A percentile compares a stretch with the other conserved stretches of the same genome.
Evolutionary conservation across 92 coral and sea anemone species (phyloP).

Genomic region (Isaurus tuberculatus): DNA sequence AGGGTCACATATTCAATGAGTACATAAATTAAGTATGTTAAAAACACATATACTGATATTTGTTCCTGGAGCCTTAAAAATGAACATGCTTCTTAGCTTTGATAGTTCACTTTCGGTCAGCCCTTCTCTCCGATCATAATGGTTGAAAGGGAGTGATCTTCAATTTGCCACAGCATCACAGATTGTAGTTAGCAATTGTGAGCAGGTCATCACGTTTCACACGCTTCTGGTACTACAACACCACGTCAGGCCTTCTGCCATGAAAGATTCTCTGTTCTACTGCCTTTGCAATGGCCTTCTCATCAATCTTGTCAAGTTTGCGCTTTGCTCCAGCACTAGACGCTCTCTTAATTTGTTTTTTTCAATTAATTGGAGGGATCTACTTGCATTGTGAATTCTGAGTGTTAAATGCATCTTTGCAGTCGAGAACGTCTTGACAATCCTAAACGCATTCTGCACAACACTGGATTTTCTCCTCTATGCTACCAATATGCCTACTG

Average conservation of each 20-base stretch:
- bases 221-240: not conserved
- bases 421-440: not conserved
- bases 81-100: too few species aligned
- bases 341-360: slow-evolving; percentile 50
- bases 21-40: too few species aligned
- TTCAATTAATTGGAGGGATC: slow-evolving; percentile 26
- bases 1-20: too few species aligned
- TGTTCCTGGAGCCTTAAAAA: too few species aligned
- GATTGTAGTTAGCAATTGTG: too few species aligned
- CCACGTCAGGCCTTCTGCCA: not conserved
- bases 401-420: slow-evolving; percentile 17
- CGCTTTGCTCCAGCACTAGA: slow-evolving; percentile 57
- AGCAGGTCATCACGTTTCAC: not conserved
- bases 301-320: slow-evolving; percentile 48
- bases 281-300: slow-evolving; percentile 56
- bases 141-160: too few species aligned
- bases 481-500: slow-evolving; percentile 53
- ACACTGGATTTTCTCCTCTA: slow-evolving; percentile 46
- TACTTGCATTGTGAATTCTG: slow-evolving; percentile 20
- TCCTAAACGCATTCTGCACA: slow-evolving; percentile 37
- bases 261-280: slow-evolving; percentile 47
- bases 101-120: too few species aligned
- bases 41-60: too few species aligned
- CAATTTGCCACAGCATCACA: too few species aligned
- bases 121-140: too few species aligned